Evolutionary conservation across 2,113 vertebrate genomes (phyloP), one percentile per base, ranked within the genome.

Genomic region (Delphinus delphis): DNA sequence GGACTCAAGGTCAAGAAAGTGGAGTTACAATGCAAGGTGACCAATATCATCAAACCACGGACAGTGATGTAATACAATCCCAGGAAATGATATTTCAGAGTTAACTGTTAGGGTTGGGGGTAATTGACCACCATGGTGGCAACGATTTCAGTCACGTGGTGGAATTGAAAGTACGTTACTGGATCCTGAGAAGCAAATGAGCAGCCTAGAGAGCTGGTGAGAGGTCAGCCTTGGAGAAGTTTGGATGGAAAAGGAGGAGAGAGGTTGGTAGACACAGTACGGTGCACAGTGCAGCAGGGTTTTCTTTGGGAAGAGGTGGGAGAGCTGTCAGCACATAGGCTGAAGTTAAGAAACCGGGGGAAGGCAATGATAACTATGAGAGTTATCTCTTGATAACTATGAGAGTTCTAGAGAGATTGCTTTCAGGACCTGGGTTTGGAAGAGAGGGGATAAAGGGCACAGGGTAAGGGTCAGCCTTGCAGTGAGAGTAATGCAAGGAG

Each of bases 201-300:
- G 15, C 11, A n/a, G 12, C 14, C 15, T 21, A 3, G 10, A 15
- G 0, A 4, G 60, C 26, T 3, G 50, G 70, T 1, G 9, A 47
- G 13, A 58, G 38, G 5, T 60, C 0, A 2, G 17, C 6, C 41
- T 21, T 58, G 18, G n/a, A 55, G 28, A 15, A 2, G 1, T 8
- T 5, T 26, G 4, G 62, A 0, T 31, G 10, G 25, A 7, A 67
- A n/a, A 50, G 13, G 58, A 28, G 8, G 28, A 38, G 12, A 25
- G 65, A 44, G 41, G 20, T 2, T 11, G 38, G 17, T 3, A 20
- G 18, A 8, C 18, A 23, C 31, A 23, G 17, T 3, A 14, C 2
- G 2, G 5, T 11, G 18, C 11, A 8, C 1, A 6, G 6, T 8
- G n/a, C 13, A n/a, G 38, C 4, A 3, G 15, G 36, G 9, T 23